Conservation (phyloP, 2,797 vertebrate species). For the Limosa lapponica region DNA sequence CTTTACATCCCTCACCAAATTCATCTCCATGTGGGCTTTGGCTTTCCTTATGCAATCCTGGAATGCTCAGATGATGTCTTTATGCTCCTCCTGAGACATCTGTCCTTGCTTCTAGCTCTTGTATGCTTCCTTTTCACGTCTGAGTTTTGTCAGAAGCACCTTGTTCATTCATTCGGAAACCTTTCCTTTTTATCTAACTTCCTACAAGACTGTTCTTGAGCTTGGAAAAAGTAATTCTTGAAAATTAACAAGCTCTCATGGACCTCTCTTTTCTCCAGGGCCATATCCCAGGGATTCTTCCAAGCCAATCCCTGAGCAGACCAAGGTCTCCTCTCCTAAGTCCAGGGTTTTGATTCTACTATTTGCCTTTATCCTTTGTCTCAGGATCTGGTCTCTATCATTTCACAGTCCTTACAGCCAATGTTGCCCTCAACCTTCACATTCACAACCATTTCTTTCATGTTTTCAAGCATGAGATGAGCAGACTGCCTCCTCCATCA, state of each 20-base stretch:
- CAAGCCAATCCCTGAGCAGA: background rate
- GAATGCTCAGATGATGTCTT: background rate
- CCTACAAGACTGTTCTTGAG: background rate
- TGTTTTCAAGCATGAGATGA: background rate
- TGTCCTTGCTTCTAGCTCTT: background rate
- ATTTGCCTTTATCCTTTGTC: background rate
- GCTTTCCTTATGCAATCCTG: fast-evolving
- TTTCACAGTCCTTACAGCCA: background rate
- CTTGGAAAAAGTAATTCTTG: background rate
- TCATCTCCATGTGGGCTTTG: background rate
- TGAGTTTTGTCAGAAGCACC: background rate
- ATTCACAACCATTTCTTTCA: background rate
- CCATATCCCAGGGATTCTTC: background rate
- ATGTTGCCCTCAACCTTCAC: background rate
- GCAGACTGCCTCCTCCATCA: background rate
- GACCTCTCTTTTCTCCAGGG: background rate
- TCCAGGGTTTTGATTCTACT: background rate
- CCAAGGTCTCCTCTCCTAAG: background rate
- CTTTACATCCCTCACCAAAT: background rate
- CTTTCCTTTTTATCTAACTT: background rate
- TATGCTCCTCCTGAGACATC: background rate
- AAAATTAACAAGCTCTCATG: background rate
- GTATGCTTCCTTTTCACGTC: background rate
- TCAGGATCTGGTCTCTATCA: background rate
- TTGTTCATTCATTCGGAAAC: background rate